Evolutionary conservation across 2,113 vertebrate genomes (phyloP).

Genomic region (Paedocypris sp.): DNA sequence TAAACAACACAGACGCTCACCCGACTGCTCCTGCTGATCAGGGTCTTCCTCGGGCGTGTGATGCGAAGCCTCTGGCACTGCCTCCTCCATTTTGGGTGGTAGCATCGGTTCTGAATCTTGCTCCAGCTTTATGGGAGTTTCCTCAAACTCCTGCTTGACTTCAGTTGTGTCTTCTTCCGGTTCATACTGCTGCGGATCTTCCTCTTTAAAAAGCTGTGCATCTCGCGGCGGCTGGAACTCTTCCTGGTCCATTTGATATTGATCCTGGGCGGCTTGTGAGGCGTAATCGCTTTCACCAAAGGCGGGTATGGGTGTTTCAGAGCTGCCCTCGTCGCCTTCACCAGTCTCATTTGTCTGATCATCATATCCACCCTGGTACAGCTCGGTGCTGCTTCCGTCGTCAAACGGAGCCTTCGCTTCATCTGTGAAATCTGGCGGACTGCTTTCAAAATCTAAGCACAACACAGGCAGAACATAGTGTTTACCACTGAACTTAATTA

Average conservation of each 20-base stretch:
- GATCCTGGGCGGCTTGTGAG: conserved; percentile 4
- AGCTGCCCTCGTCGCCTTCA: conserved; percentile 10
- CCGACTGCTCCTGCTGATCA: neutral
- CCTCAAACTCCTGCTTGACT: conserved; percentile 30
- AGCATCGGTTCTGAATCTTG: neutral
- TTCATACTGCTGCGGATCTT: conserved; percentile 10
- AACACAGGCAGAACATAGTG: neutral
- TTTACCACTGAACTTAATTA: too few species aligned
- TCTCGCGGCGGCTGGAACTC: neutral
- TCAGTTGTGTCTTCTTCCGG: too few species aligned
- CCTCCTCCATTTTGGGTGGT: too few species aligned
- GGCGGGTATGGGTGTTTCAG: neutral
- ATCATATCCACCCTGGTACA: neutral
- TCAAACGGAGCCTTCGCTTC: neutral
- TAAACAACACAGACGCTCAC: too few species aligned
- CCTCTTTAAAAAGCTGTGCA: conserved; percentile 30
- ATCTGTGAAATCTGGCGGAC: conserved; percentile 3
- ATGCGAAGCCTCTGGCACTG: neutral
- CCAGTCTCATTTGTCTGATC: neutral
- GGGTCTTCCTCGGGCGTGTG: neutral
- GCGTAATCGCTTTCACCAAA: conserved; percentile 8
- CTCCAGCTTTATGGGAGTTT: neutral
- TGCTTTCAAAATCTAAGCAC: neutral
- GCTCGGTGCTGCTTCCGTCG: conserved; percentile 9
- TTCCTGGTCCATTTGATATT: neutral